phyloP scores from a whole-genome alignment of 2,797 vertebrate species.

The Naso thynnoides region DNA sequence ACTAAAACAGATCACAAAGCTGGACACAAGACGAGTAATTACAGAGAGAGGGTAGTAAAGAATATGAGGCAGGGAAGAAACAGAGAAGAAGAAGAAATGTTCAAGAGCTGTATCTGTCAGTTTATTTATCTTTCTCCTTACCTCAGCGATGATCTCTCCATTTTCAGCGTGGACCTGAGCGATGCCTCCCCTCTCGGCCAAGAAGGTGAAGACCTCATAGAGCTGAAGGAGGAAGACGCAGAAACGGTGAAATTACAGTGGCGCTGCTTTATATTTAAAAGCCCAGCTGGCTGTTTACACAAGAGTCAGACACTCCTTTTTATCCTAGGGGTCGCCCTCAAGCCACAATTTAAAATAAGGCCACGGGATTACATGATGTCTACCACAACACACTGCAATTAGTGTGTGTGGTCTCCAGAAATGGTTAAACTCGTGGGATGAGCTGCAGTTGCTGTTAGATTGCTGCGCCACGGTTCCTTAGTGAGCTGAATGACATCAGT shows the following conservation, averaged over 20 bases:
- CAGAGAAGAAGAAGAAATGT: background rate
- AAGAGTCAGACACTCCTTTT: conserved; percentile 47
- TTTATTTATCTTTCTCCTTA: conserved; percentile 68
- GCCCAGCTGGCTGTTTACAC: conserved; percentile 45
- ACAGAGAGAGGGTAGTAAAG: background rate
- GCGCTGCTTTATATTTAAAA: conserved; percentile 29
- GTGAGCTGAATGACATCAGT: conserved; percentile 68
- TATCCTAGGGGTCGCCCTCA: conserved; percentile 27
- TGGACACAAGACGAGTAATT: conserved; percentile 19
- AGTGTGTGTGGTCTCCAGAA: conserved; percentile 72
- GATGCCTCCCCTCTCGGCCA: conserved; percentile 93
- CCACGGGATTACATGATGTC: conserved; percentile 63
- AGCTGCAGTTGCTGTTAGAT: conserved; percentile 56
- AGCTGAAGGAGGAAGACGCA: conserved; percentile 82
- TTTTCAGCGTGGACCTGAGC: conserved; percentile 99
- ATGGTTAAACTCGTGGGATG: conserved; percentile 57
- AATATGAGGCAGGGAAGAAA: background rate
- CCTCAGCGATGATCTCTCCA: conserved; percentile 98
- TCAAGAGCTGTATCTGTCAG: background rate
- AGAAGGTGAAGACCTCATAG: conserved; percentile 95
- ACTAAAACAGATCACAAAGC: conserved; percentile 39
- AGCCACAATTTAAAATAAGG: conserved; percentile 56
- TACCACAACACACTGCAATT: conserved; percentile 65
- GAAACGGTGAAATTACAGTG: conserved; percentile 35
- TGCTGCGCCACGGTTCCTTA: conserved; percentile 42